Evolutionary conservation across 2,113 vertebrate species (phyloP).

Genomic region (Clarias macrocephalus): DNA sequence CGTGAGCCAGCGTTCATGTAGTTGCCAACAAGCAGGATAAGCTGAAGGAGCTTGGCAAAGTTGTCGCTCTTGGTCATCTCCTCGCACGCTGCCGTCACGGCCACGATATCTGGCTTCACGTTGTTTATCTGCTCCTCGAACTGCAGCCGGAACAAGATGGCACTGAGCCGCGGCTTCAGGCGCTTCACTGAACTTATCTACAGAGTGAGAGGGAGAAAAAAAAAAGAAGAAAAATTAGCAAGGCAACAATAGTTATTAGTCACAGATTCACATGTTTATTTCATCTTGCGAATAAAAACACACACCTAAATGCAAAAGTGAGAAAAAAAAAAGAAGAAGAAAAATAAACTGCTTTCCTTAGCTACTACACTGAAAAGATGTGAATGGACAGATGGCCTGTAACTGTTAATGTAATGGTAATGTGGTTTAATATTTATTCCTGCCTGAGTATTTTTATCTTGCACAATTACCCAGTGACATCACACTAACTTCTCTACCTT

Average conservation of each 20-base stretch:
- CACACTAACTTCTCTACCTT: neutral
- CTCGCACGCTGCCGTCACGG: conserved; percentile 88
- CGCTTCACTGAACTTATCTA: conserved; percentile 84
- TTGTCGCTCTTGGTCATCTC: conserved; percentile 79
- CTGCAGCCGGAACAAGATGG: conserved; percentile 86
- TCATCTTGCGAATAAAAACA: neutral
- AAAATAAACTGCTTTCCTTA: neutral
- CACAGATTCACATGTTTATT: neutral
- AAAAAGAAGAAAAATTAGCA: neutral
- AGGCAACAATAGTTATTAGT: neutral
- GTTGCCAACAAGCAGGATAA: conserved; percentile 85
- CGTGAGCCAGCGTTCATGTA: conserved; percentile 90
- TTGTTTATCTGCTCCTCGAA: conserved; percentile 89
- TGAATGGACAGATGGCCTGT: neutral
- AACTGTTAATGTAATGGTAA: neutral
- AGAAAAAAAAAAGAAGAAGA: neutral
- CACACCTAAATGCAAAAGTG: neutral
- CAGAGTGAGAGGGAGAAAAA: neutral
- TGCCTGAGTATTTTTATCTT: neutral
- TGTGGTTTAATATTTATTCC: neutral
- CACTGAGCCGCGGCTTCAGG: conserved; percentile 77
- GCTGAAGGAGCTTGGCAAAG: conserved; percentile 79
- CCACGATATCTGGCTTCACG: conserved; percentile 88
- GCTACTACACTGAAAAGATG: neutral
- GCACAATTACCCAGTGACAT: neutral